A percentile compares a stretch with the other conserved stretches of the same genome.
Conservation (phyloP, 2,113 vertebrate species). For the Atherinomorus stipes region DNA sequence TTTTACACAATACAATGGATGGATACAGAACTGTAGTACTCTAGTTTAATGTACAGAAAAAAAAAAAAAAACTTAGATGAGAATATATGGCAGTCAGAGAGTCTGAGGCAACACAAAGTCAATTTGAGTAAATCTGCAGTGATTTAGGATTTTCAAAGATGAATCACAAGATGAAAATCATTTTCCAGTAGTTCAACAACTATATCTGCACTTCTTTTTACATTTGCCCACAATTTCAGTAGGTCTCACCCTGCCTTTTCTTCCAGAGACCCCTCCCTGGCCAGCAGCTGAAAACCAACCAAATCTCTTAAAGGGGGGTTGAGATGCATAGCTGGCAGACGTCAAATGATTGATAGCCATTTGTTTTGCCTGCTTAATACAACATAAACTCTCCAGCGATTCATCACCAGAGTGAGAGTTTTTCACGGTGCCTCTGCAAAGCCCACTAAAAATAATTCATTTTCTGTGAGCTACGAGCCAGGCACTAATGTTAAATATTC, state of each 20-base stretch:
- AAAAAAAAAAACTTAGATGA: not conserved
- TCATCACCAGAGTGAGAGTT: constrained; percentile 80
- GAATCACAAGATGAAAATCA: too few species aligned
- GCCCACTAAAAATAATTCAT: constrained; percentile 81
- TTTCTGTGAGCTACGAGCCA: constrained; percentile 73
- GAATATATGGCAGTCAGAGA: not conserved
- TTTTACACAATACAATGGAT: constrained; percentile 9
- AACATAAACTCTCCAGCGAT: constrained; percentile 82
- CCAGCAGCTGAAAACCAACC: constrained; percentile 55
- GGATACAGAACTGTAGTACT: not conserved
- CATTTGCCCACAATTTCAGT: constrained; percentile 4
- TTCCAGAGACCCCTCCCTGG: constrained; percentile 30
- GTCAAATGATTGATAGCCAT: constrained; percentile 82
- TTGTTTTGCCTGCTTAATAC: constrained; percentile 86
- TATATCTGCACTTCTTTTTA: not conserved
- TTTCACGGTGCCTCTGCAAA: constrained; percentile 76
- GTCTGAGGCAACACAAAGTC: not conserved
- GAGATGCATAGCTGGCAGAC: constrained; percentile 67
- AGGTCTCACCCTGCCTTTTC: not conserved
- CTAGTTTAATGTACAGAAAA: not conserved
- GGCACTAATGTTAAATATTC: constrained; percentile 81
- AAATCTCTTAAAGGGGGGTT: constrained; percentile 44
- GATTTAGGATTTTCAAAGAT: too few species aligned
- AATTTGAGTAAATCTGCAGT: too few species aligned
- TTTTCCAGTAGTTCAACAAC: not conserved